Evolutionary conservation across 1,140 invertebrate genomes (phyloP), one percentile per base, ranked within the genome.

Genomic region (Adelges cooleyi): DNA sequence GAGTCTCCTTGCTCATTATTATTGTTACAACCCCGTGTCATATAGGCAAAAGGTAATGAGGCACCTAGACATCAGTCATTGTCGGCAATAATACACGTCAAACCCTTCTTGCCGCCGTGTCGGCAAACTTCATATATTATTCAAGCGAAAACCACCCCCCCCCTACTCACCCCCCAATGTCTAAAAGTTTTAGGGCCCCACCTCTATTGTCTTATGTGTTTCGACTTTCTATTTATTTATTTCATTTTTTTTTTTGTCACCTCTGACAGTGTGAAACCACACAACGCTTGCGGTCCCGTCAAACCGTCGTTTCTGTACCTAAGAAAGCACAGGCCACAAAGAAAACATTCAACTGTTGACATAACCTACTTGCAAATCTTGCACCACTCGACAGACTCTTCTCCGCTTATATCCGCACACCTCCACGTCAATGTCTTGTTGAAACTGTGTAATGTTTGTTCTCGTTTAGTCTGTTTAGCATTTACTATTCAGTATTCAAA

Each of bases 31-130:
- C 20, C 23, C 17, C 25, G 22, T 59, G 40, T 59, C 23, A 59
- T 40, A 25, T 33, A 6, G 29, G 29, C 11, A 59, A 38, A 17
- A 25, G 40, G 23, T 59, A 59, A 59, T 59, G 42, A 59, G 40
- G 54, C 54, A 59, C 38, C 54, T 17, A 23, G 51, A 23, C 54
- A 59, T 59, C 54, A 40, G 54, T 59, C 54, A 59, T 44, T 59
- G 54, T 59, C 54, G 40, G 17, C 54, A 46, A 59, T 59, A 59
- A 59, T 59, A 59, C 54, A 27, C n/a, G 54, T 59, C 40, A 59
- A 25, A 17, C 54, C n/a, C 22, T 59, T 33, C 11, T 11, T 33
- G 11, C 40, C 13, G 25, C 38, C 54, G 13, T 23, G 40, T 44
- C n/a, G n/a, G 18, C 23, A 46, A 59, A 59, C 54, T 44, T 44